These are phyloP conservation scores for Drosophila glabriapex DNA, from an alignment of 2,888 invertebrate genomes.

Conservation along the genomic window DNA sequence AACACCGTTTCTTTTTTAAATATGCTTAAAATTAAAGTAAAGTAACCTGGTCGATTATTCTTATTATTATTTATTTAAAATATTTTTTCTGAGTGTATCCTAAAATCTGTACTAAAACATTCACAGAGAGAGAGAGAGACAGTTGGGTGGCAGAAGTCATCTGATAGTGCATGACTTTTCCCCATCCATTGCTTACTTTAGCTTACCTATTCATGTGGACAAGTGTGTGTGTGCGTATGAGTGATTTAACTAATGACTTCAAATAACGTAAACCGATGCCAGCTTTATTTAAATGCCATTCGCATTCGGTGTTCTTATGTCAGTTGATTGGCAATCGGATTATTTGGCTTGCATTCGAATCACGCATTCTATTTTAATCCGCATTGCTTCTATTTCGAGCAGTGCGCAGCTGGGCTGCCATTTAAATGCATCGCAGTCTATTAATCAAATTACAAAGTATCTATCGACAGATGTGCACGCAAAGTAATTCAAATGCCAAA, in stretches of 20 bases:
- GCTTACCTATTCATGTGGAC: neutral
- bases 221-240: neutral
- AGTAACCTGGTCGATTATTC: neutral
- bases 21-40: neutral
- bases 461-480: constrained; percentile 63
- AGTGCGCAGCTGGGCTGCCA: constrained; percentile 50
- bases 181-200: neutral
- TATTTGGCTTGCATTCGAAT: constrained; percentile 21
- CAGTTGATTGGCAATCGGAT: constrained; percentile 45
- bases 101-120: neutral
- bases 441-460: constrained; percentile 63
- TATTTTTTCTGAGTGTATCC: neutral
- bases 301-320: constrained; percentile 42
- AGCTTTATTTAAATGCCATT: constrained; percentile 23
- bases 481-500: constrained; percentile 68
- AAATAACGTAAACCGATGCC: neutral
- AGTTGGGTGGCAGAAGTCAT: neutral
- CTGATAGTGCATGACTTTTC: neutral
- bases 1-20: neutral
- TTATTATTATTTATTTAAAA: neutral
- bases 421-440: constrained; percentile 42
- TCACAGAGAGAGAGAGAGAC: neutral
- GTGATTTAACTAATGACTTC: constrained; percentile 5
- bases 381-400: constrained; percentile 42
- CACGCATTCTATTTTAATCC: constrained; percentile 50